Base-by-base conservation (phyloP, 2,888 invertebrate species). In the Aplocera efformata region DNA sequence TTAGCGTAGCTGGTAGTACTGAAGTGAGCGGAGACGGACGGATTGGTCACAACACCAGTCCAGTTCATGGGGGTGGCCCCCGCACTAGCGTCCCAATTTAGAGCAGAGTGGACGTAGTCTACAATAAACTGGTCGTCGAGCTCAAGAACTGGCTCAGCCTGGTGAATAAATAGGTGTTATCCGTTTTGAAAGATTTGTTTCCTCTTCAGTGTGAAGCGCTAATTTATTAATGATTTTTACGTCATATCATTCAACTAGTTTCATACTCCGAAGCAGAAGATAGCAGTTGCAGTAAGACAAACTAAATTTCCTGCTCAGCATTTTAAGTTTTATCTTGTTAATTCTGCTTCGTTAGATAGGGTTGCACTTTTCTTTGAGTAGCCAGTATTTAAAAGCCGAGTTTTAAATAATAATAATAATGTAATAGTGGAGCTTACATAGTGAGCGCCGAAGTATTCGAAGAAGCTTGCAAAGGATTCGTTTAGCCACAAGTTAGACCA, bases 401-500 rank as follows among this genome's bases (percentile, higher is more conserved):
- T n/a, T n/a, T n/a, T n/a, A n/a, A n/a, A n/a, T n/a, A n/a, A n/a
- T n/a, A n/a, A n/a, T n/a, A n/a, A n/a, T n/a, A n/a, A n/a, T n/a
- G n/a, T n/a, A n/a, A 21, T 22, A 11, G 9, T 1, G 4, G 9
- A 24, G 62, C 69, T 65, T 67, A 89, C 91, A 56, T 72, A 66
- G 24, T 91, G 90, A 31, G 91, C 90, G 6, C 83, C 89, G 32
- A 91, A 90, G 64, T 94, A 94, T 75, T 96, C 92, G 53, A 93
- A 93, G 72, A 90, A 94, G 35, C 90, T 90, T 0, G 94, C 94
- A 48, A 92, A 94, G 6, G 90, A 92, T 68, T 92, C 92, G 58
- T 91, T 92, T 0, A 94, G 80, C 93, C 94, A 94, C 17, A 92
- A 81, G 60, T 91, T 92, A 42, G 91, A 90, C 94, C 94, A 94